phyloP scores from a whole-genome alignment of 2,797 vertebrate species.

The Myotis planiceps region DNA sequence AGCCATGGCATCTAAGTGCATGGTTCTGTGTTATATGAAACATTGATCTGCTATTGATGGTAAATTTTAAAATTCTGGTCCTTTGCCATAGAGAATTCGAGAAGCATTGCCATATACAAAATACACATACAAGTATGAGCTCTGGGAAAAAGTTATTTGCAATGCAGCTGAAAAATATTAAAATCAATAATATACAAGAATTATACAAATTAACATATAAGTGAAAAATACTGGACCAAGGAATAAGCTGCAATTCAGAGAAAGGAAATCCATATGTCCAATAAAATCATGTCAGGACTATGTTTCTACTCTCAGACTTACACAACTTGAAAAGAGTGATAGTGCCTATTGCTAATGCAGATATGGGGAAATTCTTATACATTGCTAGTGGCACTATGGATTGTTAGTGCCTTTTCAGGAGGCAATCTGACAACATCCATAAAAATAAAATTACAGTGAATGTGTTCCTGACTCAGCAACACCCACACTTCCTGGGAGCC shows the following conservation, averaged over 20 bases:
- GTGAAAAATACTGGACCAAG: background rate
- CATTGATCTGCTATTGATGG: background rate
- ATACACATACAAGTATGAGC: background rate
- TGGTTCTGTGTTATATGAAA: background rate
- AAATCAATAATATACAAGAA: background rate
- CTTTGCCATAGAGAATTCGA: conserved; percentile 2
- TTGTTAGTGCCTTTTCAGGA: background rate
- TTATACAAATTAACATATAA: background rate
- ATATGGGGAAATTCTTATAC: background rate
- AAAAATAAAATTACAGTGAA: conserved; percentile 57
- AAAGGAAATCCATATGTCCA: background rate
- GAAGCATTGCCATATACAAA: background rate
- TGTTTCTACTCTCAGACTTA: background rate
- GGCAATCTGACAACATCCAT: background rate
- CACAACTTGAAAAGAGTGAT: background rate
- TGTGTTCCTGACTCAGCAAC: conserved; percentile 22
- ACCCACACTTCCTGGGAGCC: background rate
- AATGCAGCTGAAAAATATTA: background rate
- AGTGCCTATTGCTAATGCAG: background rate
- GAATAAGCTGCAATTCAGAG: background rate
- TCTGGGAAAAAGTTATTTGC: background rate
- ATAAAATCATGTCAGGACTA: background rate
- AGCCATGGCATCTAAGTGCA: background rate
- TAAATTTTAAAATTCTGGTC: background rate
- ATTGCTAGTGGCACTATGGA: background rate